Conservation (phyloP, 2,888 invertebrate species). For the Drosophila falleni region DNA sequence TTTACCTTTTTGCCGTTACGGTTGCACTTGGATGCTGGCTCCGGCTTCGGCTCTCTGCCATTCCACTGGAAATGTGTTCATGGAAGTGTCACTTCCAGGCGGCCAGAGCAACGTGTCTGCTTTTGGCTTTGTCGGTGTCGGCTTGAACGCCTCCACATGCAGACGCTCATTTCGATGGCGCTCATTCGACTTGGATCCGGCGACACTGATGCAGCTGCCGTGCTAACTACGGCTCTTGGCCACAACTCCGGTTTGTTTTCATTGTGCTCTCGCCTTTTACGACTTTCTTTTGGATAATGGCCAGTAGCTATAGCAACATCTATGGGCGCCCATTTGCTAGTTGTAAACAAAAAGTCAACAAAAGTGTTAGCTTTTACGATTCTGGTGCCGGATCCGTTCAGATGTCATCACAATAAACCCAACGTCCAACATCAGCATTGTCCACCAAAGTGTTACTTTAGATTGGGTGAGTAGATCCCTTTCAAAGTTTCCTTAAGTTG, state of each 20-base stretch:
- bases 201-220: slow-evolving; percentile 68
- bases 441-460: slow-evolving; percentile 44
- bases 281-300: slow-evolving; percentile 27
- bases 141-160: slow-evolving; percentile 67
- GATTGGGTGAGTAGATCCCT: slow-evolving; percentile 65
- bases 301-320: slow-evolving; percentile 27
- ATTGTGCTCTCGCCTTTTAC: slow-evolving; percentile 54
- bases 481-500: slow-evolving; percentile 17
- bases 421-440: slow-evolving; percentile 21
- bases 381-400: slow-evolving; percentile 22
- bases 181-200: slow-evolving; percentile 76
- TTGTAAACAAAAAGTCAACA: slow-evolving; percentile 64
- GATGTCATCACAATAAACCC: slow-evolving; percentile 67
- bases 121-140: slow-evolving; percentile 27
- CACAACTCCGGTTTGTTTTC: slow-evolving; percentile 46
- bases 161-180: slow-evolving; percentile 47
- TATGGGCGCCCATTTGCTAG: slow-evolving; percentile 37
- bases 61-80: slow-evolving; percentile 35
- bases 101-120: slow-evolving; percentile 31
- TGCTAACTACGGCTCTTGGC: slow-evolving; percentile 32
- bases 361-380: slow-evolving; percentile 60
- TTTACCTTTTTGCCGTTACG: slow-evolving; percentile 54
- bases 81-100: slow-evolving; percentile 43
- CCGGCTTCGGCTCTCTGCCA: slow-evolving; percentile 11
- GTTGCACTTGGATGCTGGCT: slow-evolving; percentile 50